These are phyloP conservation scores for Menura novaehollandiae DNA, from an alignment of 2,113 vertebrate genomes.

Conservation along the genomic window DNA sequence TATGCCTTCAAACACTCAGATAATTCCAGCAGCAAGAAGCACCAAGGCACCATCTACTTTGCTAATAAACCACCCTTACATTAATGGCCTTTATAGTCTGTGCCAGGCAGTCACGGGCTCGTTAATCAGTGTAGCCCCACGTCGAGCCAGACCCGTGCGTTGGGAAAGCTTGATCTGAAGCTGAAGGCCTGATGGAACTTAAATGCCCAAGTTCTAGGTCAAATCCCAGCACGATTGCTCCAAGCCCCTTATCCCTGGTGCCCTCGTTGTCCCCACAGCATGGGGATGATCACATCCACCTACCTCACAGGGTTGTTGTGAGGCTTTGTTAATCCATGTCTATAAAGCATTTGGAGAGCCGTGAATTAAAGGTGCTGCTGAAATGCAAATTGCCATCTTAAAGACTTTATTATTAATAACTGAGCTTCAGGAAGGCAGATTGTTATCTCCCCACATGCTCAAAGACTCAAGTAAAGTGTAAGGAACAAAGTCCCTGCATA, in stretches of 20 bases:
- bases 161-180: neutral
- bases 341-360: neutral
- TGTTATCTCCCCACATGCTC: fast-evolving
- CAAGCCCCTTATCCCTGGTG: neutral
- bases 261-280: neutral
- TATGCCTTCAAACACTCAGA: neutral
- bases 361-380: constrained; percentile 44
- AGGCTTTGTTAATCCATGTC: neutral
- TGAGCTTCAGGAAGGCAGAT: neutral
- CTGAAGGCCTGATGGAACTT: neutral
- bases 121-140: neutral
- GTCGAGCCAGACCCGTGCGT: fast-evolving
- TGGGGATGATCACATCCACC: neutral
- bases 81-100: neutral
- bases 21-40: constrained; percentile 15
- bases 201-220: neutral
- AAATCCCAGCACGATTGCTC: neutral
- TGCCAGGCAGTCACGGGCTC: neutral
- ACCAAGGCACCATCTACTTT: neutral
- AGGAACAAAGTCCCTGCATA: neutral
- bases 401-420: neutral
- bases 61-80: neutral
- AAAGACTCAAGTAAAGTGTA: neutral
- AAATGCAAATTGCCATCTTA: neutral
- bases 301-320: constrained; percentile 34